These are phyloP conservation scores for Pseudonaja textilis DNA, from an alignment of 2,113 vertebrate species.

Conservation along the genomic window DNA sequence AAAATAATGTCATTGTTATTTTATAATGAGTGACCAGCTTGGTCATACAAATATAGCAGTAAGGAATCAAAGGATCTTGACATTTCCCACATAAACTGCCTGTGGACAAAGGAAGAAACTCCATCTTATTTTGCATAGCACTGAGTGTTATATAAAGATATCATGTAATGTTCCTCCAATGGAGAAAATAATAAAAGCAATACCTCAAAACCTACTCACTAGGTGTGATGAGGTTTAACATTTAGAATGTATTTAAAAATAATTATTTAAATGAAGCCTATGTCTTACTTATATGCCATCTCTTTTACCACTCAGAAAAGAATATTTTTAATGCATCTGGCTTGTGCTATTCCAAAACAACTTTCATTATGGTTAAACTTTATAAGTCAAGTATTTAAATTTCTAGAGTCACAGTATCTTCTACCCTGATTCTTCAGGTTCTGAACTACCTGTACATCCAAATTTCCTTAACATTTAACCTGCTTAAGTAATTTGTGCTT, in stretches of 20 bases:
- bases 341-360: background rate
- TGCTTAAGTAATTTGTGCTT: background rate
- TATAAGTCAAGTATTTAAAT: background rate
- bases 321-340: background rate
- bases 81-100: background rate
- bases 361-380: background rate
- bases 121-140: background rate
- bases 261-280: background rate
- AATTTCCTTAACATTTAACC: background rate
- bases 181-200: background rate
- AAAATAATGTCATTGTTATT: background rate
- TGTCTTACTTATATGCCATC: background rate
- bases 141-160: background rate
- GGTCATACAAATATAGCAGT: background rate
- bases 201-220: background rate
- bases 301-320: background rate
- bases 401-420: background rate
- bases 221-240: background rate
- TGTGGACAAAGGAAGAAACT: background rate
- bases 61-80: background rate
- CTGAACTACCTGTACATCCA: background rate
- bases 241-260: background rate
- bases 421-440: background rate
- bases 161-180: background rate
- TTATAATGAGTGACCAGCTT: background rate